A percentile compares a stretch with the other conserved stretches of the same genome.
Conservation (phyloP, 2,113 vertebrate species). For the Pogonocichla stellata region DNA sequence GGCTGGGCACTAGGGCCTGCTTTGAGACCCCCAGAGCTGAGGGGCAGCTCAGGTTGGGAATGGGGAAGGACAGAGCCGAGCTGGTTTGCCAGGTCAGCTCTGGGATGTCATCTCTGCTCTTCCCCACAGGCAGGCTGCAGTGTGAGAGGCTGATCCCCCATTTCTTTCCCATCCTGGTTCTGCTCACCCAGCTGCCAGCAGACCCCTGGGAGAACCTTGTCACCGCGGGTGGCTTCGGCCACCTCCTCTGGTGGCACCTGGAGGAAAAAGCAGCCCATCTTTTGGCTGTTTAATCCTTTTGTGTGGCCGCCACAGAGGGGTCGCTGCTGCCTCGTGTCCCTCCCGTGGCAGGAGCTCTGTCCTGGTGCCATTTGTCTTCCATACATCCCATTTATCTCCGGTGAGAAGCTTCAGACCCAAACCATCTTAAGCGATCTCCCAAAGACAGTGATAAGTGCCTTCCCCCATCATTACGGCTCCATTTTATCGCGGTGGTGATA, state of each 20-base stretch:
- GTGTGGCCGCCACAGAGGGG: fast-evolving
- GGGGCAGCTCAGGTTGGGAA: not conserved
- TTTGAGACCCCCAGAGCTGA: not conserved
- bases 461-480: slow-evolving; percentile 72
- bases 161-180: not conserved
- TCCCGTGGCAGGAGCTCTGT: not conserved
- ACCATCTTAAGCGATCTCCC: slow-evolving; percentile 72
- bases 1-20: not conserved
- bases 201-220: not conserved
- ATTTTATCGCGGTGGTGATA: slow-evolving; percentile 71
- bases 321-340: not conserved
- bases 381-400: slow-evolving; percentile 65
- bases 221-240: not conserved
- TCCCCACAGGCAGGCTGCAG: not conserved
- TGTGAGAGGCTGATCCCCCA: not conserved
- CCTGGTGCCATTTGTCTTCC: slow-evolving; percentile 49
- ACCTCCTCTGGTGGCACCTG: not conserved
- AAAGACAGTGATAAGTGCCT: slow-evolving; percentile 75
- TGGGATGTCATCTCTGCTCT: not conserved
- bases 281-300: not conserved
- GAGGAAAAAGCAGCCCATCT: fast-evolving
- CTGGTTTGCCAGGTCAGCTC: not conserved
- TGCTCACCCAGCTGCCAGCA: not conserved
- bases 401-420: slow-evolving; percentile 68
- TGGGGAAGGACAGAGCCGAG: not conserved